These are phyloP conservation scores for Macroglossus sobrinus DNA, from an alignment of 2,113 vertebrate species.

Conservation along the genomic window DNA sequence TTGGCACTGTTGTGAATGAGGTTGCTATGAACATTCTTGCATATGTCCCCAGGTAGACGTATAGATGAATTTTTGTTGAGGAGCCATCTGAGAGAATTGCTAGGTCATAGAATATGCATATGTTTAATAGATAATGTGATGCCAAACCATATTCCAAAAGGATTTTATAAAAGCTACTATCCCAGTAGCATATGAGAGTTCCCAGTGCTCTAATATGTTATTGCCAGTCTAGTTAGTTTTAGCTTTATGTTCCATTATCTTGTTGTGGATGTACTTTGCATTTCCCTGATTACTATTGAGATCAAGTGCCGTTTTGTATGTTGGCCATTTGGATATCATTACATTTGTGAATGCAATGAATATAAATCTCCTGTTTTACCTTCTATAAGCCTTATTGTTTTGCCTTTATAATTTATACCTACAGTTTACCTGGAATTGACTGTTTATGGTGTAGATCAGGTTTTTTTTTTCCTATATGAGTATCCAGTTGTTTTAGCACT, in stretches of 20 bases:
- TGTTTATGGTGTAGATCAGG: not conserved
- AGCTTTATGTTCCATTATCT: not conserved
- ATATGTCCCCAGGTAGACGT: not conserved
- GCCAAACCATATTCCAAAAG: not conserved
- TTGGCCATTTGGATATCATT: not conserved
- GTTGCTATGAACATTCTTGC: not conserved
- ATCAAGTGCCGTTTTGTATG: not conserved
- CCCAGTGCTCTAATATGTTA: not conserved
- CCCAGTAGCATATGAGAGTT: not conserved
- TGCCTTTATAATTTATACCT: not conserved
- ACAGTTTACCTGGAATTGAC: not conserved
- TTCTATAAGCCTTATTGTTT: conserved; percentile 25
- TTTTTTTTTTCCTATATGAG: not conserved
- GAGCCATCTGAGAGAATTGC: not conserved
- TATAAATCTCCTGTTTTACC: not conserved
- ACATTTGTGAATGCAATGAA: not conserved
- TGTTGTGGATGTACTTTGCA: not conserved
- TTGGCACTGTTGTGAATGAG: not conserved
- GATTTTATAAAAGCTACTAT: not conserved
- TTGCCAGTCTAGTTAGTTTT: conserved; percentile 26
- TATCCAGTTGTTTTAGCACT: not conserved
- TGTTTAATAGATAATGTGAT: conserved; percentile 18
- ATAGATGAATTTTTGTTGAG: conserved; percentile 2
- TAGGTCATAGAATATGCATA: not conserved
- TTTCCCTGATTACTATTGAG: not conserved